Evolutionary conservation across 2,888 invertebrate species (phyloP).

Genomic region (Halictus ligatus): DNA sequence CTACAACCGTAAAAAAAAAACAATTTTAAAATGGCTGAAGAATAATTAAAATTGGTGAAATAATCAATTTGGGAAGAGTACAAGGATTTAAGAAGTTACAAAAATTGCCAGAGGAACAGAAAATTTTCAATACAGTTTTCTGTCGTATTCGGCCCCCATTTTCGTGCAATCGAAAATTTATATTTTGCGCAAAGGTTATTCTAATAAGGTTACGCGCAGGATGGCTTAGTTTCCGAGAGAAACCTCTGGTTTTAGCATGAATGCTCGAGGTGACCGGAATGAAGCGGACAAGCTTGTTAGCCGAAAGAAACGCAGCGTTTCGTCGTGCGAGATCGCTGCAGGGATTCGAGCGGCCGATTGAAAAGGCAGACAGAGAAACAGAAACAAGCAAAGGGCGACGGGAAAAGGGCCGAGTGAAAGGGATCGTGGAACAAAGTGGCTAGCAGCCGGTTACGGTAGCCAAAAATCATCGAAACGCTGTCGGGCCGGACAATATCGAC

Average conservation of each 20-base stretch:
- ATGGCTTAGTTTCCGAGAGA: background rate
- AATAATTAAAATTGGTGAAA: no score
- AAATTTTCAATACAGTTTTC: background rate
- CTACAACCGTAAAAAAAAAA: no score
- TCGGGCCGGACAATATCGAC: conserved; percentile 65
- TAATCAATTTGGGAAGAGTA: no score
- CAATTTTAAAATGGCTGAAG: no score
- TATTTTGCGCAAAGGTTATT: background rate
- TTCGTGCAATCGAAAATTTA: background rate
- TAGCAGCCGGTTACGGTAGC: conserved; percentile 56
- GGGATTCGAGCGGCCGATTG: background rate
- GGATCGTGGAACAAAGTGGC: conserved; percentile 63
- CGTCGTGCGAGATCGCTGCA: background rate
- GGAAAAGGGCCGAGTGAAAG: conserved; percentile 24
- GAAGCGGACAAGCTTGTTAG: background rate
- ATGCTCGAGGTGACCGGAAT: background rate
- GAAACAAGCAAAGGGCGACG: background rate
- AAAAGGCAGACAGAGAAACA: background rate
- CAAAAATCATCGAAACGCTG: conserved; percentile 68
- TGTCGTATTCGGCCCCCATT: background rate
- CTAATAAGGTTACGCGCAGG: background rate
- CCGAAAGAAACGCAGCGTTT: background rate
- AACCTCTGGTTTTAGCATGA: background rate
- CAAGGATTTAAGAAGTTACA: no score
- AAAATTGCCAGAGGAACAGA: no score